Base-by-base conservation (phyloP, 2,888 invertebrate species). In the Dasypolia templi region DNA sequence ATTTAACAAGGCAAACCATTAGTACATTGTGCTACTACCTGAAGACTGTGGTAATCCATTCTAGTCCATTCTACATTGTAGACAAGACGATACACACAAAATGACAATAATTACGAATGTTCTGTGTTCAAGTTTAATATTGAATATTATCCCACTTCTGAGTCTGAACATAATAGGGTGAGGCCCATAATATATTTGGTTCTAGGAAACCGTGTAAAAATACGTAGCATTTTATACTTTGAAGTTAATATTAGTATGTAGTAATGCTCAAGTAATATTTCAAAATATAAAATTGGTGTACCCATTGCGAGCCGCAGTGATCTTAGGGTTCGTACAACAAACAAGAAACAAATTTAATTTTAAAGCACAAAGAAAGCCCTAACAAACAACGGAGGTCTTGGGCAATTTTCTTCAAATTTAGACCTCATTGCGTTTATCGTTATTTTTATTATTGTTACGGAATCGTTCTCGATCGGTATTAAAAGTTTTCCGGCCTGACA, bases 401-500 rank as follows among this genome's bases (percentile, higher is more conserved):
- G 59, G 72, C 77, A 81, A 85, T 85, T 77, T 85, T 77, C 69
- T 70, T 83, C 74, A 67, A 82, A 77, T 81, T 83, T 85, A 72
- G 81, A 77, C 85, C 72, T 85, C 82, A 82, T 77, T 72, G 70
- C 78, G 67, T 72, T 77, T 82, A 82, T 72, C 82, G 72, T 81
- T 77, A 77, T 77, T 78, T 85, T 85, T 82, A n/a, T 85, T 81
- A 82, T 76, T 85, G 74, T 83, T 82, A 82, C 69, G 46, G 67
- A 82, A 85, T 72, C 77, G 66, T 83, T 77, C 58, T 72, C 65
- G 76, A 82, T 73, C 22, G 59, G 53, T 12, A 81, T 77, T 81
- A 82, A 74, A 82, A 84, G 65, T 73, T 84, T 77, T 35, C 49
- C 22, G n/a, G 14, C 32, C 66, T 79, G 84, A 84, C 84, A 80